Evolutionary conservation across 1,140 invertebrate species (phyloP).

Genomic region (Listronotus oregonensis): DNA sequence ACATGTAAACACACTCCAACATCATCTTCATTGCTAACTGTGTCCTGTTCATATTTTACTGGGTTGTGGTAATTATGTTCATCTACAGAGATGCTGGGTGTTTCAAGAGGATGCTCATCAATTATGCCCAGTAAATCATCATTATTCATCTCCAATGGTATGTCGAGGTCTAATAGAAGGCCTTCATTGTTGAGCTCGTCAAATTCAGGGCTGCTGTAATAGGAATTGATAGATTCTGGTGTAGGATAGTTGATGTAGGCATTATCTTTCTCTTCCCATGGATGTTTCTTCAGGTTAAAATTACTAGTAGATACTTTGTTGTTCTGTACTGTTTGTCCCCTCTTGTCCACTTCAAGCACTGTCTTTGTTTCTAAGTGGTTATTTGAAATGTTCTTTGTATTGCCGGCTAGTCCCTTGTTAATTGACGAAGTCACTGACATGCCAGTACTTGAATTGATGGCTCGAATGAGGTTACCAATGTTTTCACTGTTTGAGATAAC

Average conservation of each 20-base stretch:
- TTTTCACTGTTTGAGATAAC: conserved; percentile 60
- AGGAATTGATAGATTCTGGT: conserved; percentile 31
- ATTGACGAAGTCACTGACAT: conserved; percentile 48
- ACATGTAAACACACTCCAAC: conserved; percentile 62
- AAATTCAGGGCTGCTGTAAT: conserved; percentile 31
- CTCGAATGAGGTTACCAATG: conserved; percentile 57
- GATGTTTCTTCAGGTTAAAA: conserved; percentile 35
- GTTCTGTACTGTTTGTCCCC: background rate
- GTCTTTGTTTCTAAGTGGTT: conserved; percentile 20
- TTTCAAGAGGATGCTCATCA: conserved; percentile 29
- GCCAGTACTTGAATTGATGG: conserved; percentile 54
- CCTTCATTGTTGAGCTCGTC: conserved; percentile 33
- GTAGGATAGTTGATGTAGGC: conserved; percentile 31
- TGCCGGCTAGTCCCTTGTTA: conserved; percentile 20
- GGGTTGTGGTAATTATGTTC: conserved; percentile 38
- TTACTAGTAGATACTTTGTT: background rate
- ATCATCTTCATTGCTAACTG: conserved; percentile 32
- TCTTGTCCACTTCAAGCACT: conserved; percentile 17
- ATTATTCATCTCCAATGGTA: conserved; percentile 25
- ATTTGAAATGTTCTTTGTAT: conserved; percentile 17
- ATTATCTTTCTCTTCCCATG: conserved; percentile 38
- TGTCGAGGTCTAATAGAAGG: conserved; percentile 32
- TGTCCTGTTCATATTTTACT: background rate
- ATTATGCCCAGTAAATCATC: conserved; percentile 34
- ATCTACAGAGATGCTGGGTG: conserved; percentile 20